Evolutionary conservation across 2,113 vertebrate genomes (phyloP).

Genomic region (Scalopus aquaticus): DNA sequence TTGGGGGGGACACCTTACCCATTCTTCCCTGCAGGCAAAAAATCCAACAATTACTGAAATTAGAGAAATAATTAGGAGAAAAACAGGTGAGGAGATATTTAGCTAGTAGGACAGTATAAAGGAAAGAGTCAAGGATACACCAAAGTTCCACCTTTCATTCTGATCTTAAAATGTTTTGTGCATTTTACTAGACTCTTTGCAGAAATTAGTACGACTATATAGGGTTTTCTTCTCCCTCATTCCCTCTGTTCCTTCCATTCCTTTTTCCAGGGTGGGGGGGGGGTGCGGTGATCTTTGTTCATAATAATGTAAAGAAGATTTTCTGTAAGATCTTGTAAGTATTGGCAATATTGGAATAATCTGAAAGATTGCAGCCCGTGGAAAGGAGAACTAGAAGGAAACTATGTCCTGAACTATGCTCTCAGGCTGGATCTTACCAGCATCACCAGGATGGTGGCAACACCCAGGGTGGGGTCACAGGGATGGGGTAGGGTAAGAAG

Average conservation of each 20-base stretch:
- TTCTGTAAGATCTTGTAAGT: not conserved
- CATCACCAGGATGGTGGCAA: not conserved
- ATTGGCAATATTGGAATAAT: not conserved
- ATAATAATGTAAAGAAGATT: not conserved
- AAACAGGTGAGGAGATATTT: no score
- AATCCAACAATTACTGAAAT: not conserved
- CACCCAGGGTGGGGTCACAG: not conserved
- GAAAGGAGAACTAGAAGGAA: not conserved
- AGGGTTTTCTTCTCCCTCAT: not conserved
- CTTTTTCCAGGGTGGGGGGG: not conserved
- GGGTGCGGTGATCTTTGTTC: no score
- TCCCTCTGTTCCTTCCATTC: not conserved
- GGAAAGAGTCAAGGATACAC: no score
- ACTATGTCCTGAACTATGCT: not conserved
- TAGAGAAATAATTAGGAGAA: no score
- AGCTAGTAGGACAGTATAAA: no score
- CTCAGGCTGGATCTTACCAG: not conserved
- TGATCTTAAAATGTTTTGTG: not conserved
- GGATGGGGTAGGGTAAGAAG: not conserved
- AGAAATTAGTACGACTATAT: not conserved
- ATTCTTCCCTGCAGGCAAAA: no score
- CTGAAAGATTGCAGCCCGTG: not conserved
- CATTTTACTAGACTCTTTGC: not conserved
- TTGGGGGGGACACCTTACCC: not conserved
- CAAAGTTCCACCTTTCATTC: not conserved